Percentiles rank a stretch among this genome's conserved stretches.
Conservation (phyloP, 1,140 invertebrate species). For the Orchesella cincta region DNA sequence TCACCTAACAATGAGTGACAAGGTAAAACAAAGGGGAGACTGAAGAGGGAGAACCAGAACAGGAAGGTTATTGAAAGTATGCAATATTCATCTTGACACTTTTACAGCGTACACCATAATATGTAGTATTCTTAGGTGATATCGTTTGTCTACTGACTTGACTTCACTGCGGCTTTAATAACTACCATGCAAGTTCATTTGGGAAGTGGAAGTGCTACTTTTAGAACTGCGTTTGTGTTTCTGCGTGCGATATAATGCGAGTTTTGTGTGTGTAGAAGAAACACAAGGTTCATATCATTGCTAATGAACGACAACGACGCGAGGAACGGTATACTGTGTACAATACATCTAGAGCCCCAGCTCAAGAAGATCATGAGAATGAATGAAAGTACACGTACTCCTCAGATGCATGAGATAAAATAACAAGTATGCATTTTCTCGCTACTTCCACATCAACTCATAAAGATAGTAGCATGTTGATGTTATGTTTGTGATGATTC, state of each 20-base stretch:
- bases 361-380: slow-evolving; percentile 24
- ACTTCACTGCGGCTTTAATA: no score
- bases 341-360: no score
- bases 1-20: not conserved
- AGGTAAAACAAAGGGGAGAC: not conserved
- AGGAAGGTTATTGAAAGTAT: no score
- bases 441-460: not conserved
- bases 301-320: not conserved
- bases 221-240: slow-evolving; percentile 18
- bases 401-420: not conserved
- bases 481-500: slow-evolving; percentile 10
- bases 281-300: not conserved
- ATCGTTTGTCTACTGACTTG: no score
- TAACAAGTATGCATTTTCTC: not conserved
- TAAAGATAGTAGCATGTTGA: not conserved
- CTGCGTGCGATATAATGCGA: no score
- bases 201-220: slow-evolving; percentile 14
- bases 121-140: no score
- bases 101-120: no score
- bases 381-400: slow-evolving; percentile 23
- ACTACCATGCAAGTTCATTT: not conserved
- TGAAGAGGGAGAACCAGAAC: no score
- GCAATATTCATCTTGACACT: no score
- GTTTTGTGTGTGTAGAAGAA: no score
- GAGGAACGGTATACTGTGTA: not conserved